Percentiles rank a stretch among this genome's conserved stretches.
Evolutionary conservation across 2,888 invertebrate genomes (phyloP).

Genomic region (Drosophila parthenogenetica): DNA sequence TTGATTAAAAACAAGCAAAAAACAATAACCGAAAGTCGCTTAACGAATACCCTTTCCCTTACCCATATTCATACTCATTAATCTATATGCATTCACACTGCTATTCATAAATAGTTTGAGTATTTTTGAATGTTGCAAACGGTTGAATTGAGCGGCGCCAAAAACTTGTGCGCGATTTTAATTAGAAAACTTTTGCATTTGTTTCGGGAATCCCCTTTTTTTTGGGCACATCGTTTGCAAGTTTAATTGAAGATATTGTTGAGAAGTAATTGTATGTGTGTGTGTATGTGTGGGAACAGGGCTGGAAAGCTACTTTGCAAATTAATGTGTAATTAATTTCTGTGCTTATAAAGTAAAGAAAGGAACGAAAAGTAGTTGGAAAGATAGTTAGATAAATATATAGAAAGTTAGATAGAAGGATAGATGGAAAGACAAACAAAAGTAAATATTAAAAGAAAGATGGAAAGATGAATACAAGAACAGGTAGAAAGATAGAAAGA

Average conservation of each 20-base stretch:
- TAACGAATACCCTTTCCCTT: slow-evolving; percentile 13
- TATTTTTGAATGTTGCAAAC: slow-evolving; percentile 16
- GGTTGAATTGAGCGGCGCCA: slow-evolving; percentile 25
- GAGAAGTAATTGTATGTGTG: background rate
- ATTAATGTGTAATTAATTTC: background rate
- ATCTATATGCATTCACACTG: background rate
- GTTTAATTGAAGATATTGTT: slow-evolving; percentile 33
- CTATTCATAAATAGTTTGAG: slow-evolving; percentile 45
- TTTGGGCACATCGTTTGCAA: slow-evolving; percentile 30
- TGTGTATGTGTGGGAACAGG: slow-evolving; percentile 20
- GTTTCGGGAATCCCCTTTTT: slow-evolving; percentile 31
- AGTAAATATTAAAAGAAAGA: no score
- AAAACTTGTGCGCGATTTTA: slow-evolving; percentile 66
- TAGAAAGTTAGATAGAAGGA: no score
- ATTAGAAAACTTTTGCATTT: slow-evolving; percentile 74
- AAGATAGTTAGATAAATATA: no score
- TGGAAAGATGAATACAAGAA: background rate
- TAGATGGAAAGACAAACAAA: no score
- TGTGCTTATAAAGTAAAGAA: no score
- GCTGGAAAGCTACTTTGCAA: slow-evolving; percentile 3
- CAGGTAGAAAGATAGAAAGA: background rate
- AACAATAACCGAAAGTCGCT: slow-evolving; percentile 8
- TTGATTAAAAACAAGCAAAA: slow-evolving; percentile 33
- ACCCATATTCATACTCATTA: background rate
- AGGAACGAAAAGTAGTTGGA: background rate